phyloP scores from a whole-genome alignment of 1,140 invertebrate genomes.

The Brachionus angularis region DNA sequence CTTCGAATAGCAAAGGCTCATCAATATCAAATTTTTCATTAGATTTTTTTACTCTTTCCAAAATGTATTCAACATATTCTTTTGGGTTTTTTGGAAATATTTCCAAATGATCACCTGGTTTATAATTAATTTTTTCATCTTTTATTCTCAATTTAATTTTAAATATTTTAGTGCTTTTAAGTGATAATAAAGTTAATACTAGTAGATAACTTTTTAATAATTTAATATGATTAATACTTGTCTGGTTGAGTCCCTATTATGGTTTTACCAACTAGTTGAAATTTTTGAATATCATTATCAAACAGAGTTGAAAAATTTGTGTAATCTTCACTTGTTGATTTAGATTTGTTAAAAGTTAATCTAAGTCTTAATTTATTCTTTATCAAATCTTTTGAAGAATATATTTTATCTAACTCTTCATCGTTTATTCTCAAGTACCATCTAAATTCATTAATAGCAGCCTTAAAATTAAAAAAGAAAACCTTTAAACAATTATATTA shows the following conservation, averaged over 20 bases:
- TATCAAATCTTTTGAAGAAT: too few relatives aligned
- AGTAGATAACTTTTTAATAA: constrained; percentile 55
- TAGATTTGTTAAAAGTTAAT: too few relatives aligned
- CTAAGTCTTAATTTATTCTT: too few relatives aligned
- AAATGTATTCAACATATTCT: constrained; percentile 73
- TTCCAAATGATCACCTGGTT: constrained; percentile 86
- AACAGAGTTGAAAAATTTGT: too few relatives aligned
- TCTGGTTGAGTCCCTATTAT: constrained; percentile 63
- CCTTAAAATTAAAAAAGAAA: too few relatives aligned
- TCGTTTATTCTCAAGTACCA: too few relatives aligned
- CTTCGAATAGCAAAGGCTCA: constrained; percentile 72
- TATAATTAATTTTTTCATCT: constrained; percentile 62
- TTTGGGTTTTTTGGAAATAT: constrained; percentile 77
- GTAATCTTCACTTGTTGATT: too few relatives aligned
- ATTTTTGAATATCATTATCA: too few relatives aligned
- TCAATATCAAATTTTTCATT: too few relatives aligned
- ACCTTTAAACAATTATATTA: background rate
- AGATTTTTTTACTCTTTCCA: constrained; percentile 66
- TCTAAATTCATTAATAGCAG: too few relatives aligned
- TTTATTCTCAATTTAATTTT: constrained; percentile 61
- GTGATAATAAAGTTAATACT: background rate
- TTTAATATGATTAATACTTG: constrained; percentile 59
- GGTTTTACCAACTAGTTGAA: too few relatives aligned
- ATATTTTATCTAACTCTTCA: too few relatives aligned
- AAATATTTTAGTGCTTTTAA: constrained; percentile 63